phyloP scores from a whole-genome alignment of 2,888 invertebrate species.

The Tenthredo distinguenda region DNA sequence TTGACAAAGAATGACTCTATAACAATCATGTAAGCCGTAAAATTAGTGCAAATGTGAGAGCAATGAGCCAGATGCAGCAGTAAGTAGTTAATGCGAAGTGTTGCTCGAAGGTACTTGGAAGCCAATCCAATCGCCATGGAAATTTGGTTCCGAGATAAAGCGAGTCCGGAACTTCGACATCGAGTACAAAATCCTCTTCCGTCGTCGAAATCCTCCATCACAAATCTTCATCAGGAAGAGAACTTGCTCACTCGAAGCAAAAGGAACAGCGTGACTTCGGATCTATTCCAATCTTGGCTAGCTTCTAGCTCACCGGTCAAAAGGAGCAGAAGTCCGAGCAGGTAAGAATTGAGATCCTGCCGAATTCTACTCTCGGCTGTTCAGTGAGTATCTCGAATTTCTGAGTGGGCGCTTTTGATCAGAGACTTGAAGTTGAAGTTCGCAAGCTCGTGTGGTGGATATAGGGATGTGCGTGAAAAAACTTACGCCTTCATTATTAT shows the following conservation, averaged over 20 bases:
- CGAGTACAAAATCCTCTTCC: slow-evolving; percentile 79
- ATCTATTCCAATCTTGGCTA: slow-evolving; percentile 92
- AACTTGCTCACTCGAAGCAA: slow-evolving; percentile 70
- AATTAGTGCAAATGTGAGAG: neutral
- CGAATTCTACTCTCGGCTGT: neutral
- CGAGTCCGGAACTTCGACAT: slow-evolving; percentile 84
- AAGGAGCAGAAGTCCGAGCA: slow-evolving; percentile 78
- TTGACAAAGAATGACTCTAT: neutral
- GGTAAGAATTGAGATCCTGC: slow-evolving; percentile 63
- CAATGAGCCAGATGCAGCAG: neutral
- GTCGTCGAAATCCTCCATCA: slow-evolving; percentile 68
- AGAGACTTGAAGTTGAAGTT: neutral
- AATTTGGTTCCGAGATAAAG: slow-evolving; percentile 88
- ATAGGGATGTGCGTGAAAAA: neutral
- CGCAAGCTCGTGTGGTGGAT: neutral
- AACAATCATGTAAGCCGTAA: neutral
- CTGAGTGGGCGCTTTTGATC: neutral
- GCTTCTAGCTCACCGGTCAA: slow-evolving; percentile 87
- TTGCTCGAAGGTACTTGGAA: slow-evolving; percentile 76
- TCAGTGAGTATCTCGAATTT: neutral
- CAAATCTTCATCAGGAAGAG: slow-evolving; percentile 79
- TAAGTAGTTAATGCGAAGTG: neutral
- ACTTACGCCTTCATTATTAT: neutral
- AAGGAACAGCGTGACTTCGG: slow-evolving; percentile 89
- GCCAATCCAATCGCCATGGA: slow-evolving; percentile 86